Base-by-base conservation (phyloP, 2,113 vertebrate genomes). In the Ictalurus punctatus region DNA sequence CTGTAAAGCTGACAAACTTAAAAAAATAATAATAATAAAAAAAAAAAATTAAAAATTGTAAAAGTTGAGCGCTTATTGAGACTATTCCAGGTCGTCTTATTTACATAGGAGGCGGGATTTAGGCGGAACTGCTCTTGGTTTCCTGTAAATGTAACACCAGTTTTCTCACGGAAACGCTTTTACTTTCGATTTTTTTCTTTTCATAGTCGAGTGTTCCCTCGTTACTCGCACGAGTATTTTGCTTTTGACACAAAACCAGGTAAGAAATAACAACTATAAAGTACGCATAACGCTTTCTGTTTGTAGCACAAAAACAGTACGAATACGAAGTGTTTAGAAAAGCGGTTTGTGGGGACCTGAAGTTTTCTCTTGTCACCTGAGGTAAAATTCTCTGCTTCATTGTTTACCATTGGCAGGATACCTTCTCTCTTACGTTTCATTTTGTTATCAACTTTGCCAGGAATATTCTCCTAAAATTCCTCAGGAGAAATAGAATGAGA, bases 101-200 rank as follows among this genome's bases (percentile, higher is more conserved):
- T 12, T 13, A 27, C 23, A 6, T 0, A 48, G 56, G 16, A 52
- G 58, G 73, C 14, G 73, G 67, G 48, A 6, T 40, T 25, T 82
- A 27, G 16, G 34, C 5, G 65, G 79, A 71, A 82, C 2, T 14
- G 27, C 1, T 5, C 19, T 0, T 4, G 0, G 34, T 34, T 48
- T 88, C 54, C 37, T 4, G 40, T 63, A 23, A 84, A 84, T 13
- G 58, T 14, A 44, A 21, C 40, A 27, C 10, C 13, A 21, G 3
- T 1, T 19, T 4, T 65, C 12, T 3, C 65, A 21, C 30, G 71
- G 25, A 54, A 87, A 54, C 4, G 73, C 1, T 84, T 88, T 88
- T 76, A 58, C 87, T 88, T 88, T 88, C 81, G 69, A 0, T 74
- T 88, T 73, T 87, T 82, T 79, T 27, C 8, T 44, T 54, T 1